phyloP scores from a whole-genome alignment of 2,888 invertebrate species.

The Meiosimyza decipiens region DNA sequence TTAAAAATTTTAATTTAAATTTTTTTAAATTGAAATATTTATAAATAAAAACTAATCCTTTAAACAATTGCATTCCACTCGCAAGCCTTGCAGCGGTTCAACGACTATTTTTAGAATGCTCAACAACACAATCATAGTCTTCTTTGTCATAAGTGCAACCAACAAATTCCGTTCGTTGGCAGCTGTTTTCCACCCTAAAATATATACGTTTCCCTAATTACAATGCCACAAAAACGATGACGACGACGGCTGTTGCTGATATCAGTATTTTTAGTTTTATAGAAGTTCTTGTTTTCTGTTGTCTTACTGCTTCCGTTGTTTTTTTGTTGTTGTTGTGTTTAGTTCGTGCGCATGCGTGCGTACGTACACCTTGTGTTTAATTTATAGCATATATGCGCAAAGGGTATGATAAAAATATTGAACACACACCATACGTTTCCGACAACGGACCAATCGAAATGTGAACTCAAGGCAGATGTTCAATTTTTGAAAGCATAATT shows the following conservation, averaged over 20 bases:
- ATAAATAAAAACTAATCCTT: no score
- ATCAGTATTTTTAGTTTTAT: no score
- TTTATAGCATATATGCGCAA: conserved; percentile 15
- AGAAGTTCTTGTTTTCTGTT: background rate
- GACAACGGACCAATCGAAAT: background rate
- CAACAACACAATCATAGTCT: no score
- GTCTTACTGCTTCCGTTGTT: background rate
- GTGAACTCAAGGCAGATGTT: conserved; percentile 19
- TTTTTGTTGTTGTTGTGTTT: background rate
- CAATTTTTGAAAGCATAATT: background rate
- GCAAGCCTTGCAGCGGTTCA: no score
- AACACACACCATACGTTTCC: background rate
- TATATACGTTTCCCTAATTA: background rate
- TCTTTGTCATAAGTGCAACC: conserved; percentile 2
- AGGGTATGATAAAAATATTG: background rate
- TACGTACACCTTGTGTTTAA: conserved; percentile 26
- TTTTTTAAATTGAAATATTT: no score
- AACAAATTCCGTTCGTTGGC: conserved; percentile 16
- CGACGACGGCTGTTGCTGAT: background rate
- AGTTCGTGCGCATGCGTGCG: conserved; percentile 22
- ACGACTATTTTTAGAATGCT: no score
- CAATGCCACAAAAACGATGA: background rate
- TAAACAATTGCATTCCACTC: no score
- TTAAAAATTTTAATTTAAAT: no score
- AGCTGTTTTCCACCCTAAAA: conserved; percentile 26